Conservation (phyloP, 2,797 vertebrate species). For the Staurois parvus region DNA sequence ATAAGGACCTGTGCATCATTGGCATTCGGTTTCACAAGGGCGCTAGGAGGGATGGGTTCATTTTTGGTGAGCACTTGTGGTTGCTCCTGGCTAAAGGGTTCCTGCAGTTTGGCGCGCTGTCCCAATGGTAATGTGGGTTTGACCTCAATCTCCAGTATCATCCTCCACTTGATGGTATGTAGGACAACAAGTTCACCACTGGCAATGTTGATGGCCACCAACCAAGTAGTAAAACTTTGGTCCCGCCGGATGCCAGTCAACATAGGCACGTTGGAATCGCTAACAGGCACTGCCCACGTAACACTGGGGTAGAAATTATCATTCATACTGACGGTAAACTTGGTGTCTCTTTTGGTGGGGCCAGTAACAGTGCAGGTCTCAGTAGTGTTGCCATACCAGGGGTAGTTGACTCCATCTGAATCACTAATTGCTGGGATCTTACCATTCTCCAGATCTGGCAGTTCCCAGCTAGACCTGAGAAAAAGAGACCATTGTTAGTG, state of each 20-base stretch:
- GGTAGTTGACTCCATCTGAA: conserved; percentile 97
- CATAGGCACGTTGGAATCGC: conserved; percentile 90
- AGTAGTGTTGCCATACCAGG: conserved; percentile 98
- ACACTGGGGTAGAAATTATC: conserved; percentile 99
- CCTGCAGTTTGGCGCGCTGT: conserved; percentile 85
- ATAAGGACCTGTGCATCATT: conserved; percentile 98
- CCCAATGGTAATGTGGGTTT: conserved; percentile 88
- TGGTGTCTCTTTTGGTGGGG: conserved; percentile 91
- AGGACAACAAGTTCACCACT: conserved; percentile 88
- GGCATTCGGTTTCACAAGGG: conserved; percentile 97
- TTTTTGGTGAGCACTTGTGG: conserved; percentile 91
- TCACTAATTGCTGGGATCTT: conserved; percentile 95
- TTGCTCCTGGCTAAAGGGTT: conserved; percentile 90
- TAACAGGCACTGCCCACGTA: conserved; percentile 96
- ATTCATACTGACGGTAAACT: conserved; percentile 96
- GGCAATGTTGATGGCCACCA: conserved; percentile 92
- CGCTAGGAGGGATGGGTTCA: conserved; percentile 90
- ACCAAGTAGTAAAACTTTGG: conserved; percentile 98
- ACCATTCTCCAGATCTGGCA: conserved; percentile 89
- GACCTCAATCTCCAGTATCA: conserved; percentile 92
- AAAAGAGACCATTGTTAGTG: not conserved
- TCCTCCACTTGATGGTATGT: conserved; percentile 95
- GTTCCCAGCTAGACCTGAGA: conserved; percentile 96
- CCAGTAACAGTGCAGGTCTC: conserved; percentile 94
- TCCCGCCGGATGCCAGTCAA: conserved; percentile 92